Conservation (phyloP, 2,797 vertebrate genomes). For the Sibirionetta formosa region DNA sequence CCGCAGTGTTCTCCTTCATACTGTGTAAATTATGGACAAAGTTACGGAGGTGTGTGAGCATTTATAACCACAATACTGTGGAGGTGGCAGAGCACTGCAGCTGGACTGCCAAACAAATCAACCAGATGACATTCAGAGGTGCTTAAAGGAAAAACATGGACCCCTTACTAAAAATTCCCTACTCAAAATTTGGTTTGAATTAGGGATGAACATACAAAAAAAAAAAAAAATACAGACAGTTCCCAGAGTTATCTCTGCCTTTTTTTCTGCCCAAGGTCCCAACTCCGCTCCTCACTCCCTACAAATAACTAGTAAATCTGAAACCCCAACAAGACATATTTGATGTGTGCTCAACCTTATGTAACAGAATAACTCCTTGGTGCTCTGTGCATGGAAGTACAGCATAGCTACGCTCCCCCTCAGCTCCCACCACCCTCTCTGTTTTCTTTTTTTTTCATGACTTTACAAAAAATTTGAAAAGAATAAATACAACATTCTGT, state of each 20-base stretch:
- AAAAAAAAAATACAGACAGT: not conserved
- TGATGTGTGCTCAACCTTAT: not conserved
- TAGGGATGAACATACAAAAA: not conserved
- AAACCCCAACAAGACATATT: not conserved
- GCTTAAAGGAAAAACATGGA: not conserved
- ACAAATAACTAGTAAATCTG: not conserved
- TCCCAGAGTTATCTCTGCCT: not conserved
- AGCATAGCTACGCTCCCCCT: no score
- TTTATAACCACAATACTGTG: not conserved
- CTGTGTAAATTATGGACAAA: not conserved
- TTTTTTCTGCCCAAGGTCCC: not conserved
- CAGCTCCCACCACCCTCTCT: no score
- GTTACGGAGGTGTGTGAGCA: not conserved
- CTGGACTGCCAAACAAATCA: not conserved
- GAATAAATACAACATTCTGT: not conserved
- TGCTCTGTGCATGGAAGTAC: no score
- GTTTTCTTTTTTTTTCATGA: no score
- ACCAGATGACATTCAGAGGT: not conserved
- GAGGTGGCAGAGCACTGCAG: not conserved
- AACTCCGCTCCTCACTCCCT: not conserved
- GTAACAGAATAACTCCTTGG: not conserved
- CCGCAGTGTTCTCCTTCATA: not conserved
- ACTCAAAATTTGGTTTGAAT: not conserved
- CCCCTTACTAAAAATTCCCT: not conserved
- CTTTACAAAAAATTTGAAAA: no score